These are phyloP conservation scores for Noctua fimbriata DNA, from an alignment of 2,888 invertebrate species.

Conservation along the genomic window DNA sequence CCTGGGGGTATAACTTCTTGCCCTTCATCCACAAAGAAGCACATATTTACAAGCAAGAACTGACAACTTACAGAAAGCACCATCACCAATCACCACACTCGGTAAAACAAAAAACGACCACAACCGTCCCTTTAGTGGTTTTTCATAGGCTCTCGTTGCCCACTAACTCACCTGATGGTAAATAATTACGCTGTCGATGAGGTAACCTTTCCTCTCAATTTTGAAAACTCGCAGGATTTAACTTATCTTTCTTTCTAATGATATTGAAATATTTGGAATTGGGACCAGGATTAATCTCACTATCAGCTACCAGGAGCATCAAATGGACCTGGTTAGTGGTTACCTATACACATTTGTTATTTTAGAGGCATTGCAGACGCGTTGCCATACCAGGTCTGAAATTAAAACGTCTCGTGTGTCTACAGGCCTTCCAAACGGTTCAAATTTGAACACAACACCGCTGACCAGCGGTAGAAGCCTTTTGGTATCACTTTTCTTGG, in stretches of 20 bases:
- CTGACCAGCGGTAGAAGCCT: not conserved
- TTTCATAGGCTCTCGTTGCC: not conserved
- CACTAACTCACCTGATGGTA: not conserved
- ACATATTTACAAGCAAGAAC: conserved; percentile 1
- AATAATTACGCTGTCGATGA: not conserved
- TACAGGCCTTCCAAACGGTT: not conserved
- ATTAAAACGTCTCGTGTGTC: too few species aligned
- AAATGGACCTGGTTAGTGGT: not conserved
- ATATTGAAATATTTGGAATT: not conserved
- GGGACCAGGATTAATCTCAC: not conserved
- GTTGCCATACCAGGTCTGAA: not conserved
- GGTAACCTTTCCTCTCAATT: not conserved
- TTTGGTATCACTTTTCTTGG: not conserved
- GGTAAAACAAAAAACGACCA: conserved; percentile 2
- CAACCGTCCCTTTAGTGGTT: not conserved
- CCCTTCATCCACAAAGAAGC: not conserved
- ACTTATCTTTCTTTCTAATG: not conserved
- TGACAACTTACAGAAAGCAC: conserved; percentile 24
- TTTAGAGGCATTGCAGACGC: too few species aligned
- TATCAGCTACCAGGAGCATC: not conserved
- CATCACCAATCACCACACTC: conserved; percentile 5
- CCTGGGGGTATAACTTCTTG: not conserved
- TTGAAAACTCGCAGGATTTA: not conserved
- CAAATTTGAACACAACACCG: not conserved
- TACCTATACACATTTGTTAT: too few species aligned